phyloP scores from a whole-genome alignment of 2,888 invertebrate species.

The Tenthredo distinguenda region DNA sequence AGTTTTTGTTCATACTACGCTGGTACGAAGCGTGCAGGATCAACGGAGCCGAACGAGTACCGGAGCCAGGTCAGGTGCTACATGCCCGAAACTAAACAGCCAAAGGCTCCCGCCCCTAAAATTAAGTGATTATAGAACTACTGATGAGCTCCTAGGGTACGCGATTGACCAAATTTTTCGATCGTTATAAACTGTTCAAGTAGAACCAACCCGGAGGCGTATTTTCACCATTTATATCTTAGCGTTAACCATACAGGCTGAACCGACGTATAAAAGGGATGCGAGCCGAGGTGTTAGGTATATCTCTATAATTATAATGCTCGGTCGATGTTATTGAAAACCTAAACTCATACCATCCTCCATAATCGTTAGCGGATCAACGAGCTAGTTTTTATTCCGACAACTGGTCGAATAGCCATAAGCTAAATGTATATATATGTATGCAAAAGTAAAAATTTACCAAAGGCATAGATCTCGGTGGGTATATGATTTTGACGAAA shows the following conservation, averaged over 20 bases:
- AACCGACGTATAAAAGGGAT: neutral
- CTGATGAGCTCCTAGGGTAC: slow-evolving; percentile 50
- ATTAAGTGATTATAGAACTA: slow-evolving; percentile 53
- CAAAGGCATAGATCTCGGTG: neutral
- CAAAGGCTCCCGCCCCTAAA: slow-evolving; percentile 37
- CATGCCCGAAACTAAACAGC: slow-evolving; percentile 19
- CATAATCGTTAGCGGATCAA: neutral
- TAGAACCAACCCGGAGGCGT: slow-evolving; percentile 4
- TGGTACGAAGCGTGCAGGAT: slow-evolving; percentile 23
- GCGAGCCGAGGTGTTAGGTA: slow-evolving; percentile 2
- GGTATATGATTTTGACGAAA: slow-evolving; percentile 1
- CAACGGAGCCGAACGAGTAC: slow-evolving; percentile 27
- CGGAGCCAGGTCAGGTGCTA: neutral
- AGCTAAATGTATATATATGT: too few species aligned
- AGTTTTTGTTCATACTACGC: slow-evolving; percentile 37
- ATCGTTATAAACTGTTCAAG: slow-evolving; percentile 33
- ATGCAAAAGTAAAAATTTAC: neutral
- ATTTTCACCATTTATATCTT: neutral
- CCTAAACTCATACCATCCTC: neutral
- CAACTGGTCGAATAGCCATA: neutral
- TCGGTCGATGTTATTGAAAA: slow-evolving; percentile 1
- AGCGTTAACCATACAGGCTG: neutral
- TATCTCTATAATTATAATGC: neutral
- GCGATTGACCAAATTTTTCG: slow-evolving; percentile 14
- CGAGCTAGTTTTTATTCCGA: neutral